phyloP scores from a whole-genome alignment of 2,797 vertebrate genomes.

The Tokudaia muenninki region DNA sequence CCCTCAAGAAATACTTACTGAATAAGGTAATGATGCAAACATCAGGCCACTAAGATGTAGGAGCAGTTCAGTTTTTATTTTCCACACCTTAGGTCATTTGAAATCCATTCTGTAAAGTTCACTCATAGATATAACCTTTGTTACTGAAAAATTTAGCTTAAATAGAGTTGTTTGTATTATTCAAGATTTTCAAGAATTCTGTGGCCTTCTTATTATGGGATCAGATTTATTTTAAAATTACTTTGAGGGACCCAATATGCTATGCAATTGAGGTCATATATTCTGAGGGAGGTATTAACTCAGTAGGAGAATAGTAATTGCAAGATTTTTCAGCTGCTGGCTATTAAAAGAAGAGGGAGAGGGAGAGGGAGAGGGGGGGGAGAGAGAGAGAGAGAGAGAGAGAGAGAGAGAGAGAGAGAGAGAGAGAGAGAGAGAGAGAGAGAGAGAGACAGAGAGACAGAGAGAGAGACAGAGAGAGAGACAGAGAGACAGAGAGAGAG shows the following conservation, averaged over 20 bases:
- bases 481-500: background rate
- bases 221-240: conserved; percentile 79
- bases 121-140: conserved; percentile 33
- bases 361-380: background rate
- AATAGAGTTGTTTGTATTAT: conserved; percentile 46
- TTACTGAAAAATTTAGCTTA: conserved; percentile 50
- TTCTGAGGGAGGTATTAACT: conserved; percentile 61
- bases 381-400: background rate
- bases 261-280: conserved; percentile 69
- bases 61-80: background rate
- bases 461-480: background rate
- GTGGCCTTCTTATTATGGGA: conserved; percentile 65
- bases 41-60: conserved; percentile 14
- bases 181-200: conserved; percentile 65
- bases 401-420: background rate
- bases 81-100: background rate
- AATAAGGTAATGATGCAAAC: conserved; percentile 8
- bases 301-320: conserved; percentile 46
- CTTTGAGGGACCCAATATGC: conserved; percentile 60
- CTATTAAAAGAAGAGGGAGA: background rate
- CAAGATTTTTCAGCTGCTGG: conserved; percentile 58
- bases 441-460: background rate
- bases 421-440: too few species aligned
- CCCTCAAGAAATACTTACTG: conserved; percentile 37
- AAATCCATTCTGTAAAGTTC: conserved; percentile 18